Evolutionary conservation across 1,140 invertebrate genomes (phyloP).

Genomic region (Patella vulgata): DNA sequence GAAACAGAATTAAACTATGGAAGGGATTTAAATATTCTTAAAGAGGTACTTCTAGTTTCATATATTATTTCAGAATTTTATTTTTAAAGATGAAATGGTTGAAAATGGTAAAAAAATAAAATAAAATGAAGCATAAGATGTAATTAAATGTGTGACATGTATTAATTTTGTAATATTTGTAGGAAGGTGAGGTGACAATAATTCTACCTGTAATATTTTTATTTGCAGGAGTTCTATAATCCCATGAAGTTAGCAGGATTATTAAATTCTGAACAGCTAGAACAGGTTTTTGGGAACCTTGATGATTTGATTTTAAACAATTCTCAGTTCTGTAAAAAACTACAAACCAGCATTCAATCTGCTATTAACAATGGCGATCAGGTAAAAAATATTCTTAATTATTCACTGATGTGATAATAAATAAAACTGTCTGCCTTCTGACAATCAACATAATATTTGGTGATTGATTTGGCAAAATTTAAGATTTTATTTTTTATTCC

Average conservation of each 20-base stretch:
- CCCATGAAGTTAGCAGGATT: conserved; percentile 90
- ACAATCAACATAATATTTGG: background rate
- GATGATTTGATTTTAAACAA: conserved; percentile 93
- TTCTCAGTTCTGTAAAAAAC: conserved; percentile 82
- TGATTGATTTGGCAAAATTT: background rate
- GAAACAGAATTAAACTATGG: conserved; percentile 97
- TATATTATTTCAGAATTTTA: background rate
- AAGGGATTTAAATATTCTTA: conserved; percentile 87
- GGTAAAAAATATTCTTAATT: conserved; percentile 43
- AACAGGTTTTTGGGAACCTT: conserved; percentile 92
- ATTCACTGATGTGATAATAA: background rate
- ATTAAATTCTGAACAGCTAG: conserved; percentile 73
- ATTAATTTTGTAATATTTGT: background rate
- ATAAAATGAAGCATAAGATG: conserved; percentile 1
- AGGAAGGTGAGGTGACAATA: background rate
- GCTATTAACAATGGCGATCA: conserved; percentile 81
- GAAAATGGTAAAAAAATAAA: too few species aligned
- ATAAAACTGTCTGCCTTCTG: background rate
- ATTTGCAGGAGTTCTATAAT: conserved; percentile 87
- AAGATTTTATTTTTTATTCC: background rate
- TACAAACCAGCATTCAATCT: conserved; percentile 88
- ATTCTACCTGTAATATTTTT: background rate
- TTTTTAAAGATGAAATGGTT: background rate
- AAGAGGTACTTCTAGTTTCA: conserved; percentile 55
- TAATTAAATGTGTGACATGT: conserved; percentile 3